Base-by-base conservation (phyloP, 2,888 invertebrate species). In the Seira sanloemensis region DNA sequence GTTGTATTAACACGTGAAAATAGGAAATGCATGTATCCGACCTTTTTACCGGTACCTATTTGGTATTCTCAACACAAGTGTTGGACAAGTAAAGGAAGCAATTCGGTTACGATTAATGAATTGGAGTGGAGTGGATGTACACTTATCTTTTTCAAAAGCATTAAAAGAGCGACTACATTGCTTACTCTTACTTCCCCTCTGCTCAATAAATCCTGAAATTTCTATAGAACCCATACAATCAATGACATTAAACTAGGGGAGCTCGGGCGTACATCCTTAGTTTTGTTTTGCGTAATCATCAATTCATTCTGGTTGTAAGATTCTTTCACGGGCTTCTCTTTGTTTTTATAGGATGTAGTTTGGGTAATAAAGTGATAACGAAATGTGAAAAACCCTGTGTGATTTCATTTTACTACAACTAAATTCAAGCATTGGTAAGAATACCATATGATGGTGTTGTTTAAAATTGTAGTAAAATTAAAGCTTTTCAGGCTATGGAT, bases 61-160 rank as follows among this genome's bases (percentile, higher is more conserved):
- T 37, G 37, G 12, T 24, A 23, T n/a, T 12, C 62, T 24, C 16
- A 7, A 27, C 23, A 46, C 21, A 19, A 21, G 58, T 58, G 24
- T 78, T 72, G 65, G 58, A 72, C 72, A 78, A 71, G 71, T 37
- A 37, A 37, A 37, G 37, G 37, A 66, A 73, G 73, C 66, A 67
- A 66, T 71, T 80, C 24, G 50, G 75, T 71, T 82, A 82, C 75
- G 81, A 82, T 82, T 82, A 82, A 82, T 82, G 81, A 82, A 82
- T 82, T 69, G 81, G 66, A 75, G 37, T 65, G 16, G 19, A 24
- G 26, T 74, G 27, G 79, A 67, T 73, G 79, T 50, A 74, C 73
- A 74, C 73, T 72, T 37, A 37, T 37, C 37, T 37, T 12, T 37
- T n/a, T n/a, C n/a, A n/a, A n/a, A n/a, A 37, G 37, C 4, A 4